phyloP scores from a whole-genome alignment of 2,888 invertebrate genomes.

The Biston stratarius region DNA sequence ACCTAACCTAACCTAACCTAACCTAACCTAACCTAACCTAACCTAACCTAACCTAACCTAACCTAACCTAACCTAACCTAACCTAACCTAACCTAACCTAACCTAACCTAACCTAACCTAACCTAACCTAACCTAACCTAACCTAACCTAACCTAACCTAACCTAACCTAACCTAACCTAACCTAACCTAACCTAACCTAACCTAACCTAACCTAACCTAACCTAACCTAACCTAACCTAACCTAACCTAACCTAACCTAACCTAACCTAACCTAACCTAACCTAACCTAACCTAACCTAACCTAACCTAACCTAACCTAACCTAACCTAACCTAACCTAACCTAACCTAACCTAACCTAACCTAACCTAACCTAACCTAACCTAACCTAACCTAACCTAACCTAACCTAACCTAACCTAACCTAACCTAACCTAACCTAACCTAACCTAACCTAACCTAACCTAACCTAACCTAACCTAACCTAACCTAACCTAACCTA shows the following conservation, averaged over 20 bases:
- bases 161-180: slow-evolving; percentile 21
- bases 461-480: slow-evolving; percentile 41
- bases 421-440: slow-evolving; percentile 42
- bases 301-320: slow-evolving; percentile 36
- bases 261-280: slow-evolving; percentile 34
- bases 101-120: slow-evolving; percentile 17
- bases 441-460: slow-evolving; percentile 41
- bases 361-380: slow-evolving; percentile 33
- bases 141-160: slow-evolving; percentile 24
- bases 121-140: slow-evolving; percentile 29
- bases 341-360: slow-evolving; percentile 36
- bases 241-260: slow-evolving; percentile 34
- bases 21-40: slow-evolving; percentile 27
- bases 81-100: slow-evolving; percentile 28
- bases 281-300: slow-evolving; percentile 35
- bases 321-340: slow-evolving; percentile 36
- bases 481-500: slow-evolving; percentile 39
- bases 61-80: slow-evolving; percentile 28
- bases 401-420: slow-evolving; percentile 44
- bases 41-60: slow-evolving; percentile 24
- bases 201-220: slow-evolving; percentile 34
- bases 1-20: slow-evolving; percentile 19
- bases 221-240: slow-evolving; percentile 35
- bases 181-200: slow-evolving; percentile 35
- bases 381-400: slow-evolving; percentile 29